Conservation (phyloP, 2,797 vertebrate genomes). For the Pyrocephalus nanus region DNA sequence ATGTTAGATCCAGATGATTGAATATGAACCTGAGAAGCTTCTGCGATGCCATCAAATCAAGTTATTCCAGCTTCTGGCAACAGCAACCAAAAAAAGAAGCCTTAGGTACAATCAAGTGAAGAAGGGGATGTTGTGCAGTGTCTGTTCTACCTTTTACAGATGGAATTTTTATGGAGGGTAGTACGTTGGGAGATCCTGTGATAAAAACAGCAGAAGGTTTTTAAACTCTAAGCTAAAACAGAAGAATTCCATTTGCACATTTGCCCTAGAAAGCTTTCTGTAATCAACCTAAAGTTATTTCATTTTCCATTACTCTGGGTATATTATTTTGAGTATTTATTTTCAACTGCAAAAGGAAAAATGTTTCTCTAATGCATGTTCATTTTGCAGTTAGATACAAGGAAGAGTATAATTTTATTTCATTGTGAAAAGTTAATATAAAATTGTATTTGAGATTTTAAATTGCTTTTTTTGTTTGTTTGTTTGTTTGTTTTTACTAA, state of each 20-base stretch:
- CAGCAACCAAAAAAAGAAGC: neutral
- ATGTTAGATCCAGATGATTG: neutral
- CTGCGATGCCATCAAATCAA: neutral
- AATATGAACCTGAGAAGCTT: neutral
- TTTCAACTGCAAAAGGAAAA: neutral
- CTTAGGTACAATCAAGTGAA: neutral
- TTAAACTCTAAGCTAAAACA: slow-evolving; percentile 3
- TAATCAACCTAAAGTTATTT: neutral
- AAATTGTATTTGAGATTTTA: slow-evolving; percentile 1
- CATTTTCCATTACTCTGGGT: neutral
- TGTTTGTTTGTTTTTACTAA: neutral
- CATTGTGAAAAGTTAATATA: slow-evolving; percentile 18
- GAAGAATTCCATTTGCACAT: neutral
- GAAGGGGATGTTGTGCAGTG: neutral
- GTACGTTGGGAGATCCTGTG: neutral
- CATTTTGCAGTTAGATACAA: neutral
- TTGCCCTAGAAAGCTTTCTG: neutral
- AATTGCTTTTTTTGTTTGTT: neutral
- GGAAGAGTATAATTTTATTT: neutral
- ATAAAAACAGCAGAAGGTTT: neutral
- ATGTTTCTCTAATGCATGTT: neutral
- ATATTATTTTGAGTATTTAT: neutral
- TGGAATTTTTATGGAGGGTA: neutral
- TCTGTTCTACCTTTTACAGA: slow-evolving; percentile 10
- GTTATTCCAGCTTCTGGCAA: slow-evolving; percentile 13